Conservation (phyloP, 2,888 invertebrate genomes). For the Gymnocheta viridis region DNA sequence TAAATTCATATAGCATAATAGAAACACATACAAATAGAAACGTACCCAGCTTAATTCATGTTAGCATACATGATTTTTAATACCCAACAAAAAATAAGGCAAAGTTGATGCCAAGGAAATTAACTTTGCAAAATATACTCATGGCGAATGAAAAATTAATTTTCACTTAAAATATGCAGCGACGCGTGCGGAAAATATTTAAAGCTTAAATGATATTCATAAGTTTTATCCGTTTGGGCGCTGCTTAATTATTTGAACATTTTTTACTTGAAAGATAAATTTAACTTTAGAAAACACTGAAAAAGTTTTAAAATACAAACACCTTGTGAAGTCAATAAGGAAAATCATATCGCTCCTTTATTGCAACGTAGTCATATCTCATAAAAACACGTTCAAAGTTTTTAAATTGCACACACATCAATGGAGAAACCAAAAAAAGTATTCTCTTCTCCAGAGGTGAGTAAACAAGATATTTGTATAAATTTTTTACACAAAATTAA, state of each 20-base stretch:
- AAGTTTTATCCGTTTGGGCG: not conserved
- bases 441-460: no score
- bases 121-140: conserved; percentile 49
- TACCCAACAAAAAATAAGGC: not conserved
- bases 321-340: no score
- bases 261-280: not conserved
- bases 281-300: no score
- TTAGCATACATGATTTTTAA: conserved; percentile 7
- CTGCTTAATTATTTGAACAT: not conserved
- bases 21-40: not conserved
- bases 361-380: no score
- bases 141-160: conserved; percentile 60
- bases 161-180: conserved; percentile 62
- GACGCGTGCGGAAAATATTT: conserved; percentile 31
- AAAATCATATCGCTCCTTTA: no score
- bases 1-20: conserved; percentile 52
- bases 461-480: no score
- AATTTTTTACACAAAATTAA: no score
- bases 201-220: conserved; percentile 2
- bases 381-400: no score
- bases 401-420: no score
- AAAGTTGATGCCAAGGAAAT: conserved; percentile 40
- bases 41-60: not conserved
- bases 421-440: no score
- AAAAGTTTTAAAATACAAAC: no score